Conservation (phyloP, 2,797 vertebrate genomes). For the Holocentrus rufus region DNA sequence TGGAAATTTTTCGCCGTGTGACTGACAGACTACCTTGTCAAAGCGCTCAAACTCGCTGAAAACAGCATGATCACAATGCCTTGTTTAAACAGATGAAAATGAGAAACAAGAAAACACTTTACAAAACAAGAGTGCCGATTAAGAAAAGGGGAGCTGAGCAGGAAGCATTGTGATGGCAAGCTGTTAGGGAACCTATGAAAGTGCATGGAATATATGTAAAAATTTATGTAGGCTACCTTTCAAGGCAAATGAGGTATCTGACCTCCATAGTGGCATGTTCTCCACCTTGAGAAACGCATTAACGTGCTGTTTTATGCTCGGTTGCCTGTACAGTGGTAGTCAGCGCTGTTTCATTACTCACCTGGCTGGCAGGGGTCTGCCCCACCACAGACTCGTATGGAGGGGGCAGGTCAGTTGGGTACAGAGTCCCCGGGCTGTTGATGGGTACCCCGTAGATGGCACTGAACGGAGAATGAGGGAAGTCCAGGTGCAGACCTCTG, state of each 20-base stretch:
- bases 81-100: no score
- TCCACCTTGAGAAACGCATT: not conserved
- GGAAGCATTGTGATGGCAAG: no score
- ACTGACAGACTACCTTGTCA: not conserved
- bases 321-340: not conserved
- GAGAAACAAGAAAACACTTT: no score
- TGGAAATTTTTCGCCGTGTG: not conserved
- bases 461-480: conserved; percentile 91
- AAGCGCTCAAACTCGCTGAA: not conserved
- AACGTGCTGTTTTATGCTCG: not conserved
- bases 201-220: not conserved
- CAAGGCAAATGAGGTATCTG: not conserved
- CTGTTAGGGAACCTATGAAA: not conserved
- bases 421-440: conserved; percentile 92
- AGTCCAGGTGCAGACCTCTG: conserved; percentile 93
- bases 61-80: no score
- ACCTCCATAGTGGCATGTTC: not conserved
- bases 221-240: not conserved
- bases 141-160: no score
- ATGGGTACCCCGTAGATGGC: conserved; percentile 92
- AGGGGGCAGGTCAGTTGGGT: conserved; percentile 95
- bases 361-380: conserved; percentile 88
- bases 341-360: conserved; percentile 72
- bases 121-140: no score
- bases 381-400: conserved; percentile 95